phyloP scores from a whole-genome alignment of 2,113 vertebrate species.

The Spea bombifrons region DNA sequence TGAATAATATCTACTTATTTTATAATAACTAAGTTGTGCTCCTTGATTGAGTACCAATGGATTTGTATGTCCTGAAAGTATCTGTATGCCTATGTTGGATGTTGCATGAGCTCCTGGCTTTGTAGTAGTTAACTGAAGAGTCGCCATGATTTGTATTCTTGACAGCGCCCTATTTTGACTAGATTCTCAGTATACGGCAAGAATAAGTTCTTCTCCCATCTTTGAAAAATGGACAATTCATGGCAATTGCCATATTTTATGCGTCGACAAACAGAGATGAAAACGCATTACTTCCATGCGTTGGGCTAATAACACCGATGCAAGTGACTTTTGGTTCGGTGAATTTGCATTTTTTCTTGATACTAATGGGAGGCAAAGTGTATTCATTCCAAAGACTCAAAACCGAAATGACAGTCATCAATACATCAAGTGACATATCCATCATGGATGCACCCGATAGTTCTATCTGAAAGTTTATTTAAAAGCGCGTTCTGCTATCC shows the following conservation, averaged over 20 bases:
- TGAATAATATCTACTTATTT: too few relatives aligned
- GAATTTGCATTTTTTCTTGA: slow-evolving; percentile 48
- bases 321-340: slow-evolving; percentile 47
- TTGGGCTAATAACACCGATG: slow-evolving; percentile 44
- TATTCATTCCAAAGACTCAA: slow-evolving; percentile 44
- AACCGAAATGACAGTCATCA: slow-evolving; percentile 48
- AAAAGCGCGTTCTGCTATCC: slow-evolving; percentile 35
- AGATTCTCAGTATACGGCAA: not conserved
- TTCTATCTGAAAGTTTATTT: slow-evolving; percentile 44
- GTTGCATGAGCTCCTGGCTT: not conserved
- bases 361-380: slow-evolving; percentile 45
- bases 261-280: slow-evolving; percentile 45
- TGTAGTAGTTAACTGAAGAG: not conserved
- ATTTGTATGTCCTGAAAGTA: too few relatives aligned
- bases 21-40: too few relatives aligned
- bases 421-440: slow-evolving; percentile 47
- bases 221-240: slow-evolving; percentile 39
- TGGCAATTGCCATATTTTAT: slow-evolving; percentile 42
- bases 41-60: too few relatives aligned
- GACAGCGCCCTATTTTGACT: not conserved
- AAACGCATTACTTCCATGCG: slow-evolving; percentile 47
- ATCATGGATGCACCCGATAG: slow-evolving; percentile 38
- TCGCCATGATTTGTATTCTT: not conserved
- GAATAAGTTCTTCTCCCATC: slow-evolving; percentile 23
- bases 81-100: not conserved